phyloP scores from a whole-genome alignment of 2,113 vertebrate genomes.

The Malurus cyaneus region DNA sequence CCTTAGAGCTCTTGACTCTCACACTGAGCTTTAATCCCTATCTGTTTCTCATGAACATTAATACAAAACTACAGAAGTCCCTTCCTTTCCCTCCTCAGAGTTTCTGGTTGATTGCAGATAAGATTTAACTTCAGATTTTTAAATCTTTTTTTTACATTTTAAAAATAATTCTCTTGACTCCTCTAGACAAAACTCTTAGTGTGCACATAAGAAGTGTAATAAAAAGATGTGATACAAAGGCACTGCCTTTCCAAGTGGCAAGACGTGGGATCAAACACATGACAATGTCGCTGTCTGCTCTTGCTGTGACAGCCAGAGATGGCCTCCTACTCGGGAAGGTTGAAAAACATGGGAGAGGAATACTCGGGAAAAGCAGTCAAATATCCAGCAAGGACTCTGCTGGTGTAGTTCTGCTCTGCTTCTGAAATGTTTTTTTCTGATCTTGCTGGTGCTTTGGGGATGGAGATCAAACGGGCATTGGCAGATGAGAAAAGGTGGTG shows the following conservation, averaged over 20 bases:
- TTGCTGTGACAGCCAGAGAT: not conserved
- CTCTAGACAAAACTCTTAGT: not conserved
- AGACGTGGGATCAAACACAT: not conserved
- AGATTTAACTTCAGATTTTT: not conserved
- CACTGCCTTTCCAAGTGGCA: not conserved
- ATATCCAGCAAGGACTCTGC: not conserved
- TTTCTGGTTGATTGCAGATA: not conserved
- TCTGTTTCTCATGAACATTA: not conserved
- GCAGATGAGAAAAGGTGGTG: not conserved
- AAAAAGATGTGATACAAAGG: not conserved
- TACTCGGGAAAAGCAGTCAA: not conserved
- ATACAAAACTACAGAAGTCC: not conserved
- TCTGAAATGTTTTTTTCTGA: not conserved
- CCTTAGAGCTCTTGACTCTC: not conserved
- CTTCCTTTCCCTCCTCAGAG: not conserved
- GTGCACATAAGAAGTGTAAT: not conserved
- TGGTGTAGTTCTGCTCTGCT: not conserved
- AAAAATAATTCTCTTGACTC: not conserved
- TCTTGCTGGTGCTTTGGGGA: not conserved
- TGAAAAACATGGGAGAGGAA: not conserved
- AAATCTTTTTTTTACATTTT: not conserved
- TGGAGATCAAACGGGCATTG: fast-evolving
- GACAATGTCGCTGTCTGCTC: not conserved
- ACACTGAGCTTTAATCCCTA: not conserved
- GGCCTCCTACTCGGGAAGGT: not conserved